Percentiles rank a stretch among this genome's conserved stretches.
phyloP scores from a whole-genome alignment of 2,888 invertebrate species.

The Caenorhabditis sp. region DNA sequence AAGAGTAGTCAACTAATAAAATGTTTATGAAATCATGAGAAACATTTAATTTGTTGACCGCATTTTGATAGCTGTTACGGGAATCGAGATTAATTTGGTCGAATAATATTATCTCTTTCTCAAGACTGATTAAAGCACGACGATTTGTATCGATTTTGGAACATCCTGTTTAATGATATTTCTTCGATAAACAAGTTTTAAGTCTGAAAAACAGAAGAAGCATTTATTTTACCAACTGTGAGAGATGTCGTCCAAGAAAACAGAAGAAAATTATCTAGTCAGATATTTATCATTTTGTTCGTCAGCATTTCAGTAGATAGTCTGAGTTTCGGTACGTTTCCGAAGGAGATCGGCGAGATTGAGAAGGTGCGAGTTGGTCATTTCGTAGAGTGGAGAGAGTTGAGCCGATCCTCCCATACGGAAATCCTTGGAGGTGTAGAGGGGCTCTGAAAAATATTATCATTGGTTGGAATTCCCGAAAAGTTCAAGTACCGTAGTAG shows the following conservation, averaged over 20 bases:
- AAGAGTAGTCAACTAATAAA: no score
- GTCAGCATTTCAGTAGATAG: background rate
- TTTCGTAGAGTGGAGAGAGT: slow-evolving; percentile 61
- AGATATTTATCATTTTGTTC: slow-evolving; percentile 10
- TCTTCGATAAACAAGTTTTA: background rate
- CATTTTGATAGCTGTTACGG: no score
- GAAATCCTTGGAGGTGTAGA: slow-evolving; percentile 54
- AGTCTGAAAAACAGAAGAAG: slow-evolving; percentile 41
- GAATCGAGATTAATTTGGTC: no score
- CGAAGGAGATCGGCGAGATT: slow-evolving; percentile 60
- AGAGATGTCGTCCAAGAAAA: slow-evolving; percentile 16
- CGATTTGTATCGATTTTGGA: no score
- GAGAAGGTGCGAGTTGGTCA: slow-evolving; percentile 65
- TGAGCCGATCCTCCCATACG: slow-evolving; percentile 39
- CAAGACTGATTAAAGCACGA: no score
- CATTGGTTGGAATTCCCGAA: background rate
- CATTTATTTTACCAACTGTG: slow-evolving; percentile 37
- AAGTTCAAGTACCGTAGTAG: slow-evolving; percentile 39
- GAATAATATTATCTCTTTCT: no score
- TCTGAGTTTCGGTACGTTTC: slow-evolving; percentile 55
- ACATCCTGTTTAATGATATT: no score
- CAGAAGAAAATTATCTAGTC: slow-evolving; percentile 17
- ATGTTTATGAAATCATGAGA: no score
- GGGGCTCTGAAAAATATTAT: slow-evolving; percentile 44
- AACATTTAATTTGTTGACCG: no score